Evolutionary conservation across 2,113 vertebrate genomes (phyloP).

Genomic region (Desmodus rotundus): DNA sequence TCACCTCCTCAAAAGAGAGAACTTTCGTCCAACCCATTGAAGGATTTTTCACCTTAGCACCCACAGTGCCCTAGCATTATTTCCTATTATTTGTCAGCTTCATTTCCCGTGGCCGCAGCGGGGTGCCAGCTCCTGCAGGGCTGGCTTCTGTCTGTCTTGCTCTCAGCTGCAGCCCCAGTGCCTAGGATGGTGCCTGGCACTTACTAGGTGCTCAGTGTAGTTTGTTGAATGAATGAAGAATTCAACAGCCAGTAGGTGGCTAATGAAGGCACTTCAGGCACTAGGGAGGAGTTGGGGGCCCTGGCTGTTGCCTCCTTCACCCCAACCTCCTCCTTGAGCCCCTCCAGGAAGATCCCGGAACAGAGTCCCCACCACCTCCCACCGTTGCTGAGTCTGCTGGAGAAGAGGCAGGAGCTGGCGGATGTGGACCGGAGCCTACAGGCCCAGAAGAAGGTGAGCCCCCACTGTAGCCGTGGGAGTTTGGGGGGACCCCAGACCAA

Average conservation of each 20-base stretch:
- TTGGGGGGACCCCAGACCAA: rapidly evolving
- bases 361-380: neutral
- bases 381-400: conserved; percentile 60
- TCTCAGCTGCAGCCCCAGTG: neutral
- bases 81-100: neutral
- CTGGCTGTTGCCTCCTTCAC: neutral
- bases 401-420: conserved; percentile 75
- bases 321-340: neutral
- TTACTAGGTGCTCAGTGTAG: neutral
- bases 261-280: neutral
- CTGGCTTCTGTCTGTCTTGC: neutral
- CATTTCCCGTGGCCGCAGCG: neutral
- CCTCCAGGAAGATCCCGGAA: conserved; percentile 38
- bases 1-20: neutral
- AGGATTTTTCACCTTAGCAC: neutral
- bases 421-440: conserved; percentile 61
- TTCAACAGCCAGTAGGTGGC: neutral
- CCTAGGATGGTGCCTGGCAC: neutral
- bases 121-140: too few relatives aligned
- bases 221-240: neutral
- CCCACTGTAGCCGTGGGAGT: neutral
- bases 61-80: neutral
- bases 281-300: neutral
- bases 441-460: conserved; percentile 78
- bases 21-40: neutral